These are phyloP conservation scores for Hyperopisus bebe DNA, from an alignment of 2,113 vertebrate genomes.

Conservation along the genomic window DNA sequence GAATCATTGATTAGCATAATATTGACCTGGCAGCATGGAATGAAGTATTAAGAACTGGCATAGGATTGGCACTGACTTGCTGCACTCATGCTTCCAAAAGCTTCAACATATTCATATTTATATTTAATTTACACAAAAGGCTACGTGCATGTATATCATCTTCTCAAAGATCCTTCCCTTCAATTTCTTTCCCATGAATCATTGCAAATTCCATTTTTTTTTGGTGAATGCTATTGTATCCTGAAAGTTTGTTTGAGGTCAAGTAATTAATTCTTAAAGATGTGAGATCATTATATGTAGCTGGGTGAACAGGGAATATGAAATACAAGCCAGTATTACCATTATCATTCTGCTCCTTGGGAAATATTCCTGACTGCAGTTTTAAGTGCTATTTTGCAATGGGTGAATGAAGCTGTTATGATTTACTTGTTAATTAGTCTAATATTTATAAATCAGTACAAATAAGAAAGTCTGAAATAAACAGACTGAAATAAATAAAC, in stretches of 20 bases:
- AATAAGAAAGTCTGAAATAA: background rate
- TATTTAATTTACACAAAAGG: background rate
- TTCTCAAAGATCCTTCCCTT: background rate
- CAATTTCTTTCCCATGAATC: background rate
- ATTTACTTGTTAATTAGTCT: conserved; percentile 4
- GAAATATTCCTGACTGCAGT: background rate
- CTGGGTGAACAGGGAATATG: background rate
- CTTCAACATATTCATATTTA: background rate
- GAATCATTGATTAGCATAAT: background rate
- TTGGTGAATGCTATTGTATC: background rate
- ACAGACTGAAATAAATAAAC: background rate
- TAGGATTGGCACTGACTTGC: background rate
- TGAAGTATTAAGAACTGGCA: background rate
- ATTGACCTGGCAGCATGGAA: background rate
- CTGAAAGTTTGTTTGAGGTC: background rate
- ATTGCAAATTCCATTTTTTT: background rate
- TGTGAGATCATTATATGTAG: background rate
- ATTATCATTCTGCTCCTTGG: background rate
- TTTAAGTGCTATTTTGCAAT: background rate
- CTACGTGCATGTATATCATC: background rate
- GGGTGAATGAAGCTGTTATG: background rate
- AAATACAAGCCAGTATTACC: background rate
- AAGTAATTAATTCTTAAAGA: background rate
- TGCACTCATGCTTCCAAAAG: background rate
- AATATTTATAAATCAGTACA: background rate